Evolutionary conservation across 2,888 invertebrate species (phyloP).

Genomic region (Eilema griseolum): DNA sequence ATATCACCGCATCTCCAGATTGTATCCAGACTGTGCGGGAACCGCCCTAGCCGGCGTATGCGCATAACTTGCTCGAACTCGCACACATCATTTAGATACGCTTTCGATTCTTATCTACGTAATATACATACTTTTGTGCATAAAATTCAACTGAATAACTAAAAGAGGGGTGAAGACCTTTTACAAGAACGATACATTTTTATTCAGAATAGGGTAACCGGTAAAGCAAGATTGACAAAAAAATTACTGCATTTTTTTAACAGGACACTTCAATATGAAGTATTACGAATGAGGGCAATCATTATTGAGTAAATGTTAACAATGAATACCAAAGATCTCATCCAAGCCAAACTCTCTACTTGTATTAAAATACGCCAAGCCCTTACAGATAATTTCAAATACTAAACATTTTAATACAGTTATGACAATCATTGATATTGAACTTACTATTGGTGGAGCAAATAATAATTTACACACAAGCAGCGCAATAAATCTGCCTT

Average conservation of each 20-base stretch:
- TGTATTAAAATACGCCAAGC: neutral
- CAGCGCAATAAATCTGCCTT: constrained; percentile 45
- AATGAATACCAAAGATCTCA: neutral
- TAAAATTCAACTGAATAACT: constrained; percentile 14
- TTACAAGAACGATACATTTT: neutral
- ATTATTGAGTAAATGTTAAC: too few species aligned
- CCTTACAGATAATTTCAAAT: neutral
- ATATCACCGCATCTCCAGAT: constrained; percentile 48
- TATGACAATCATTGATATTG: constrained; percentile 19
- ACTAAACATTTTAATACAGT: constrained; percentile 3
- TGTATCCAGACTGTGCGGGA: constrained; percentile 41
- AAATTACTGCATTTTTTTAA: too few species aligned
- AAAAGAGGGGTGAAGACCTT: neutral
- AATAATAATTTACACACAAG: constrained; percentile 46
- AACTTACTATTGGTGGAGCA: constrained; percentile 43
- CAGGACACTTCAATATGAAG: too few species aligned
- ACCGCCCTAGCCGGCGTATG: constrained; percentile 39
- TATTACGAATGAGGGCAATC: too few species aligned
- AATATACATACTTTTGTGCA: constrained; percentile 34
- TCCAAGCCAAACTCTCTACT: neutral
- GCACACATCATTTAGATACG: constrained; percentile 47
- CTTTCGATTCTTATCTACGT: constrained; percentile 45
- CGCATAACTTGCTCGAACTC: constrained; percentile 35
- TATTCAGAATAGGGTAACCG: neutral
- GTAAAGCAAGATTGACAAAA: neutral